phyloP scores from a whole-genome alignment of 2,113 vertebrate genomes.

The Paramisgurnus dabryanus region DNA sequence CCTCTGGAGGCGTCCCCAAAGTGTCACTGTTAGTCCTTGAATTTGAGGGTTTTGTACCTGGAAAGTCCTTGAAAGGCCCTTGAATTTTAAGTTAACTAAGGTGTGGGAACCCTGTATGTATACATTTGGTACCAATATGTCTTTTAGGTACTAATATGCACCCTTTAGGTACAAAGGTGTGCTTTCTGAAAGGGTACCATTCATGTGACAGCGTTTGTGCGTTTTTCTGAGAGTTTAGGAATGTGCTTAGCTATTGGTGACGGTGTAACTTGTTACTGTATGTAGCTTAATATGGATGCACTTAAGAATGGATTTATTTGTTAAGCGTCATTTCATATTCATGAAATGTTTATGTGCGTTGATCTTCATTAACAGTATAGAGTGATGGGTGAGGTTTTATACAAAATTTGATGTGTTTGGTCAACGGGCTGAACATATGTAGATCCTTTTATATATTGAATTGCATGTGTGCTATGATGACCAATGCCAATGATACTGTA shows the following conservation, averaged over 20 bases:
- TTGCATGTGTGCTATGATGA: slow-evolving; percentile 73
- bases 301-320: not conserved
- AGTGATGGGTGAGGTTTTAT: slow-evolving; percentile 34
- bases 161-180: too few relatives aligned
- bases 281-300: slow-evolving; percentile 20
- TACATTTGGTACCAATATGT: too few relatives aligned
- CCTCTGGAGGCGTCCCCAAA: too few relatives aligned
- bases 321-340: slow-evolving; percentile 55
- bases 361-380: slow-evolving; percentile 14
- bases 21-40: too few relatives aligned
- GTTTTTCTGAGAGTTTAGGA: too few relatives aligned
- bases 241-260: not conserved
- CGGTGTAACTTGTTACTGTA: not conserved
- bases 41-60: too few relatives aligned
- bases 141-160: too few relatives aligned
- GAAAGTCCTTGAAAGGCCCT: too few relatives aligned
- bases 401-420: slow-evolving; percentile 47
- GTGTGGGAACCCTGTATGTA: too few relatives aligned
- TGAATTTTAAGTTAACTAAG: too few relatives aligned
- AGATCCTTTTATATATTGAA: slow-evolving; percentile 68
- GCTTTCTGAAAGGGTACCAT: too few relatives aligned
- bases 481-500: slow-evolving; percentile 61
- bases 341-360: slow-evolving; percentile 26
- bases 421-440: slow-evolving; percentile 64
- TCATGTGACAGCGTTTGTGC: too few relatives aligned